A percentile compares a stretch with the other conserved stretches of the same genome.
Conservation (phyloP, 2,113 vertebrate species). For the Cochlearius cochlearius region DNA sequence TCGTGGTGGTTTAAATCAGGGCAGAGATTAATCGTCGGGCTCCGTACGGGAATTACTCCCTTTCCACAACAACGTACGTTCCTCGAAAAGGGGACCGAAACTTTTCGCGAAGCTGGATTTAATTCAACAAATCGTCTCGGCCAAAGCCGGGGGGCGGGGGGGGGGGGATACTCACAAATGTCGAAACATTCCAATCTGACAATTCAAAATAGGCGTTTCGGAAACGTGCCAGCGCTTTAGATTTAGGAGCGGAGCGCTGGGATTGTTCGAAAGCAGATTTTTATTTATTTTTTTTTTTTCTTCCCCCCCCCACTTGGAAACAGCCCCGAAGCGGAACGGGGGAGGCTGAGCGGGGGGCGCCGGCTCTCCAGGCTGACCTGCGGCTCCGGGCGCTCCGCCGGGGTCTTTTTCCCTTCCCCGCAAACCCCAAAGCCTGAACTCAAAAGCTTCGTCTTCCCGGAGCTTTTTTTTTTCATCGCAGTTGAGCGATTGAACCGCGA, state of each 20-base stretch:
- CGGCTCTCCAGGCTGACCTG: not conserved
- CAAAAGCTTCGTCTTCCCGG: not conserved
- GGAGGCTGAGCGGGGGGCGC: not conserved
- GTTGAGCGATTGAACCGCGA: rapidly evolving
- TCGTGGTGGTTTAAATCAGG: rapidly evolving
- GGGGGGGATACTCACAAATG: not conserved
- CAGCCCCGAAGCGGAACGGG: not conserved
- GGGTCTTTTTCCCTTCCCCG: not conserved
- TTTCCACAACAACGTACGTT: rapidly evolving
- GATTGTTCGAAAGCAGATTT: not conserved
- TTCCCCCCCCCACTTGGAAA: not conserved
- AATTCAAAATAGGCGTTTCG: not conserved
- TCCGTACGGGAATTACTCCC: not conserved
- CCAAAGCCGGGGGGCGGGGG: not conserved
- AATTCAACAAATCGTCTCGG: not conserved
- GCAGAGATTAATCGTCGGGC: not conserved
- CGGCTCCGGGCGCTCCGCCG: not conserved
- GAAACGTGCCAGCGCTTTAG: not conserved
- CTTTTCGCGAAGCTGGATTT: not conserved
- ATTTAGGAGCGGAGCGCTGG: not conserved
- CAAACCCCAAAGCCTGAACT: not conserved
- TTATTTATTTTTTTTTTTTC: not conserved
- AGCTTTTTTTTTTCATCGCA: not conserved
- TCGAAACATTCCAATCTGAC: not conserved
- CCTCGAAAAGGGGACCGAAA: not conserved